Evolutionary conservation across 2,888 invertebrate species (phyloP).

Genomic region (Azorinus chamasolen): DNA sequence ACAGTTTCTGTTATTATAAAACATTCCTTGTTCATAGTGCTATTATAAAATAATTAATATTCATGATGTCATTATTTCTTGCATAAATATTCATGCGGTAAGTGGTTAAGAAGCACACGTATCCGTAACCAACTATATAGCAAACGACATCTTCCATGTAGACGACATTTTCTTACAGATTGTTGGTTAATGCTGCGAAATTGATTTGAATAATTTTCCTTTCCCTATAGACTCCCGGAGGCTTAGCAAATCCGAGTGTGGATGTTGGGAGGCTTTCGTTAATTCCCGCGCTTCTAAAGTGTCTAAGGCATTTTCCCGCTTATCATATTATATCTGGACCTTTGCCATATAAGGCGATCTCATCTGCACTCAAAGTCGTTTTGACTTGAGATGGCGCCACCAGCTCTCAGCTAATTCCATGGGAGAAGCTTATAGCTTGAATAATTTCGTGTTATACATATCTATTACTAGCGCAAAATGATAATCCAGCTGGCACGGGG

Average conservation of each 20-base stretch:
- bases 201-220: conserved; percentile 6
- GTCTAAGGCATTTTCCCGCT: conserved; percentile 4
- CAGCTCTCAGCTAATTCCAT: conserved; percentile 51
- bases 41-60: too few species aligned
- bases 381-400: conserved; percentile 55
- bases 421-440: conserved; percentile 49
- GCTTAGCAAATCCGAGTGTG: conserved; percentile 8
- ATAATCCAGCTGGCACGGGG: conserved; percentile 30
- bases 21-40: too few species aligned
- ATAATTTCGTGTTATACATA: conserved; percentile 68
- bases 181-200: conserved; percentile 3
- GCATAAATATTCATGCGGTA: too few species aligned
- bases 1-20: too few species aligned
- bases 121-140: too few species aligned
- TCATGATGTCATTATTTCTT: too few species aligned
- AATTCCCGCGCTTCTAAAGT: conserved; percentile 10
- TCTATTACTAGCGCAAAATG: conserved; percentile 55
- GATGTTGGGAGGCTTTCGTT: conserved; percentile 5
- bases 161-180: too few species aligned
- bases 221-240: conserved; percentile 8
- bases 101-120: too few species aligned
- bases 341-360: conserved; percentile 8
- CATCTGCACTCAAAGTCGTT: conserved; percentile 44
- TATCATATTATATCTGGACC: conserved; percentile 8
- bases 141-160: too few species aligned